Base-by-base conservation (phyloP, 1,140 invertebrate genomes). In the Nebria ingens region DNA sequence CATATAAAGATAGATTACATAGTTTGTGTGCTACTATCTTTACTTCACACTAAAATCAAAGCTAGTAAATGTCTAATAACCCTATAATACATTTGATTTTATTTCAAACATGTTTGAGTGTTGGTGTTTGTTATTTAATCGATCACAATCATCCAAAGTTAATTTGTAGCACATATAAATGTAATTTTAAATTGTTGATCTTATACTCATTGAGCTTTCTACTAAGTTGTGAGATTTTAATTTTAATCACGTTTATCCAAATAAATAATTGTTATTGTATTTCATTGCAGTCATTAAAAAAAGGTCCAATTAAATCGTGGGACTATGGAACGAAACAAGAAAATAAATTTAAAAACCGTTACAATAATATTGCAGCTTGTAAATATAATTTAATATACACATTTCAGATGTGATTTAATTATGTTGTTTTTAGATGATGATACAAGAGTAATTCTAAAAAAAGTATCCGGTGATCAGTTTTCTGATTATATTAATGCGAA, bases 401-500 rank as follows among this genome's bases (percentile, higher is more conserved):
- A 34, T 34, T 34, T 34, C n/a, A n/a, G 6, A 9, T 34, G n/a
- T 6, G n/a, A 6, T 9, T 34, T 34, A 12, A 12, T 45, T 11
- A 45, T 17, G 17, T 4, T 25, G 19, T 25, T 53, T 75, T 21
- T 64, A 86, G 84, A 85, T 76, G 86, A 89, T 66, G 83, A 85
- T 64, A 82, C 79, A 21, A 74, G 86, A 60, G 85, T 87, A 1
- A 75, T 80, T 38, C 65, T 89, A 25, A 74, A 81, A 52, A 71
- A 79, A 57, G 76, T 79, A 68, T 65, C 74, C 63, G 68, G 76
- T 64, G 66, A 83, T 25, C 22, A 12, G 19, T 53, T n/a, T 70
- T 65, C 78, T 63, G 81, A 85, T 69, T 89, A 88, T 59, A 87
- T 89, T 29, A 89, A 89, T 72, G 86, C 84, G 13, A 87, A 85